Evolutionary conservation across 2,113 vertebrate species (phyloP).

Genomic region (Mesoclemmys tuberculata): DNA sequence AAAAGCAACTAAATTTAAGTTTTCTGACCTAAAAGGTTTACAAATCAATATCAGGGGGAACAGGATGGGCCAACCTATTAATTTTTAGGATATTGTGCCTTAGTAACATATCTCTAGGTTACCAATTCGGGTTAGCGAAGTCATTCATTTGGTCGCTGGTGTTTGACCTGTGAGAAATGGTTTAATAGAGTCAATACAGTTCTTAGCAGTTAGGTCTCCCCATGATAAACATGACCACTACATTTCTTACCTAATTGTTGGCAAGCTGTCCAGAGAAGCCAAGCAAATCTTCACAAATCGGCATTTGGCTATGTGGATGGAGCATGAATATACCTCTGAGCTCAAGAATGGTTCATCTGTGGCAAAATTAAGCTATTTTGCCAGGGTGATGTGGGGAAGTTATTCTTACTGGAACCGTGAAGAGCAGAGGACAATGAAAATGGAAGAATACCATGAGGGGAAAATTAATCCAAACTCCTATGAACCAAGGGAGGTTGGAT

Average conservation of each 20-base stretch:
- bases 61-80: neutral
- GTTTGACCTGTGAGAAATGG: neutral
- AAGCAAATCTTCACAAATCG: neutral
- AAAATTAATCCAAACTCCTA: neutral
- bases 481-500: neutral
- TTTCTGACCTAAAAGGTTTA: neutral
- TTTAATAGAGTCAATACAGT: neutral
- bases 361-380: neutral
- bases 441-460: neutral
- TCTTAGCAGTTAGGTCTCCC: neutral
- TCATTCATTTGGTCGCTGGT: neutral
- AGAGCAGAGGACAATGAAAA: neutral
- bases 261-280: too few relatives aligned
- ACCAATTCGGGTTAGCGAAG: neutral
- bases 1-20: neutral
- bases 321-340: neutral
- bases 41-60: neutral
- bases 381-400: accelerated
- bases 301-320: neutral
- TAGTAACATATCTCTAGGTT: neutral
- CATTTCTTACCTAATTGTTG: neutral
- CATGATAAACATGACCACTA: neutral
- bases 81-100: neutral
- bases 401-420: neutral
- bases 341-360: neutral